phyloP scores from a whole-genome alignment of 2,113 vertebrate genomes.

The Porphyrio hochstetteri region DNA sequence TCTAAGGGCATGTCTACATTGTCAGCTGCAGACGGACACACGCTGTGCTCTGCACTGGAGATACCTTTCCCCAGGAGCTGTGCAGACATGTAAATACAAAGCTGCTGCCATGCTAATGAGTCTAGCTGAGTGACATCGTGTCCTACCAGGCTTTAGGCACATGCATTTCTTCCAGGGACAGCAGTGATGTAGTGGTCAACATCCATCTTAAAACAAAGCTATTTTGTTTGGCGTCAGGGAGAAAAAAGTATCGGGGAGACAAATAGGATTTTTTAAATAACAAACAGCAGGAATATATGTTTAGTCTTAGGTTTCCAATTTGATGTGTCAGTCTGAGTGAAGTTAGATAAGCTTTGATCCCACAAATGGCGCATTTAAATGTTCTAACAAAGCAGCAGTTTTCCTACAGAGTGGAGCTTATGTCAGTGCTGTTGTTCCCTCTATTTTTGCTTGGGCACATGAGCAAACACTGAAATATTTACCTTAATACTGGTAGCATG shows the following conservation, averaged over 20 bases:
- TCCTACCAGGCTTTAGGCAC: neutral
- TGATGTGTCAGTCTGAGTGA: slow-evolving; percentile 6
- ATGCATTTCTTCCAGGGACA: neutral
- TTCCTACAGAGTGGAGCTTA: neutral
- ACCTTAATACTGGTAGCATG: neutral
- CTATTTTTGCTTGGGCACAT: neutral
- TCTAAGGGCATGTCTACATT: neutral
- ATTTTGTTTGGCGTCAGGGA: slow-evolving; percentile 9
- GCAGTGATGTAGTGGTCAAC: slow-evolving; percentile 14
- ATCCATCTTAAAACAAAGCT: slow-evolving; percentile 20
- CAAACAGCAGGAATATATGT: neutral
- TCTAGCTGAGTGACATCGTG: slow-evolving; percentile 34
- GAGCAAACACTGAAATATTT: neutral
- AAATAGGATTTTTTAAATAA: slow-evolving; percentile 33
- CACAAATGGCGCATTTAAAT: neutral
- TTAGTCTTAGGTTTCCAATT: slow-evolving; percentile 23
- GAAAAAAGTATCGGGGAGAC: neutral
- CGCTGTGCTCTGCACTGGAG: neutral
- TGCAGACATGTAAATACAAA: neutral
- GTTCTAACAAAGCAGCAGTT: neutral
- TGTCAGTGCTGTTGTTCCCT: neutral
- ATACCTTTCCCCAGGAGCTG: neutral
- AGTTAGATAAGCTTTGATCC: neutral
- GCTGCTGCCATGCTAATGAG: slow-evolving; percentile 16
- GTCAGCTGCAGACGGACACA: neutral